phyloP scores from a whole-genome alignment of 2,113 vertebrate species.

The Podarcis raffonei region DNA sequence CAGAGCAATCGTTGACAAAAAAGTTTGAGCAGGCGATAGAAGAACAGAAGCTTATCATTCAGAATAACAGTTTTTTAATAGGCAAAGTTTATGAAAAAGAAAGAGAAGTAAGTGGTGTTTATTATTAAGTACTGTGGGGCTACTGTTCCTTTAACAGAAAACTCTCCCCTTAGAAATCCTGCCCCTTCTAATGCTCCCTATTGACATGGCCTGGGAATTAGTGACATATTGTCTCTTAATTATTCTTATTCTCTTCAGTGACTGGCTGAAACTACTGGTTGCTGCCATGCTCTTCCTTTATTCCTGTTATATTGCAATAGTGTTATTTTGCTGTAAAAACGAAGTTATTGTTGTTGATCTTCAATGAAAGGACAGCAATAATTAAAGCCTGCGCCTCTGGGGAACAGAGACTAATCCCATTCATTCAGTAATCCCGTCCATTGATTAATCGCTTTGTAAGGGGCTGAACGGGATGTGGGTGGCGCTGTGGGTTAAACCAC shows the following conservation, averaged over 20 bases:
- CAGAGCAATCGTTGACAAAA: conserved; percentile 61
- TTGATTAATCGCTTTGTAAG: too few species aligned
- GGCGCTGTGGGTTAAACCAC: too few species aligned
- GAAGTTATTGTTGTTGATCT: too few species aligned
- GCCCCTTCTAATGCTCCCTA: background rate
- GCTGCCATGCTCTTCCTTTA: too few species aligned
- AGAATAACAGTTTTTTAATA: conserved; percentile 12
- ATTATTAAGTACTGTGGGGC: background rate
- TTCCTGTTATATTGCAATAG: too few species aligned
- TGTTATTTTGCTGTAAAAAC: too few species aligned
- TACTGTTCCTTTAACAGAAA: background rate
- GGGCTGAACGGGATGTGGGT: too few species aligned
- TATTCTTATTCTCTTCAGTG: background rate
- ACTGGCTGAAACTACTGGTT: background rate
- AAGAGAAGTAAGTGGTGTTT: conserved; percentile 57
- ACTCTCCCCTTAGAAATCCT: background rate
- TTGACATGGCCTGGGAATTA: background rate
- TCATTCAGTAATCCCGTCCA: too few species aligned
- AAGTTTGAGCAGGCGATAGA: conserved; percentile 61
- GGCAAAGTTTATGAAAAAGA: conserved; percentile 45
- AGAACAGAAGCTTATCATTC: conserved; percentile 57
- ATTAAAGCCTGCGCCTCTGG: too few species aligned
- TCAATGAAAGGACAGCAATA: too few species aligned
- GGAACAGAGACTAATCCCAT: too few species aligned
- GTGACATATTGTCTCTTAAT: background rate